phyloP scores from a whole-genome alignment of 2,797 vertebrate genomes.

The Rachycentron canadum region DNA sequence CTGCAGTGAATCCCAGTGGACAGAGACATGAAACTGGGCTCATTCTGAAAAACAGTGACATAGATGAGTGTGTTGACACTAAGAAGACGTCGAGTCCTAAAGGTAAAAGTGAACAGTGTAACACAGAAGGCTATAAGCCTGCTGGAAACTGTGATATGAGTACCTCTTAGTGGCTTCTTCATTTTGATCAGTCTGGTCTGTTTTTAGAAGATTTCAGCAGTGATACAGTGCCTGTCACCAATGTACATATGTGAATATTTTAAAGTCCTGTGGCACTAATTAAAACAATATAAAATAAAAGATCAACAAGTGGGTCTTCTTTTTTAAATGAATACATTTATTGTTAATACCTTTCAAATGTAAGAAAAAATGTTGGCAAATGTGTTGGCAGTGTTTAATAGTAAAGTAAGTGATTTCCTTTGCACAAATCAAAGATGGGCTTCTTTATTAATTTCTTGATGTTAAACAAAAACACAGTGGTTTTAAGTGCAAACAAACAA shows the following conservation, averaged over 20 bases:
- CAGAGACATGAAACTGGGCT: conserved; percentile 6
- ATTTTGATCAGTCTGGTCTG: neutral
- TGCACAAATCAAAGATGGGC: conserved; percentile 51
- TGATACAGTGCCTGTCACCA: neutral
- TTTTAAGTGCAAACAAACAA: conserved; percentile 36
- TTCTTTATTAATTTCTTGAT: conserved; percentile 24
- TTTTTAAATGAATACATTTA: conserved; percentile 75
- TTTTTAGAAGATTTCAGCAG: neutral
- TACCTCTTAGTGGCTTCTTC: neutral
- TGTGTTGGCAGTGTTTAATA: conserved; percentile 75
- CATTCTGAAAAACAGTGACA: conserved; percentile 11
- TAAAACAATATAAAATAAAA: conserved; percentile 24
- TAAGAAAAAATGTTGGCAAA: conserved; percentile 67
- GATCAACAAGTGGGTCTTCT: neutral
- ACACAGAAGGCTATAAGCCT: conserved; percentile 22
- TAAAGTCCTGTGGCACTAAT: neutral
- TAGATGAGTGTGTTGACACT: neutral
- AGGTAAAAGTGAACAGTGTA: conserved; percentile 6
- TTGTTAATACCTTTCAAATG: conserved; percentile 73
- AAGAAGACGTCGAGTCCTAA: conserved; percentile 17
- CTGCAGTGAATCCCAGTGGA: neutral
- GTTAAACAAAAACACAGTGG: conserved; percentile 40
- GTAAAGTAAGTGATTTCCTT: conserved; percentile 60
- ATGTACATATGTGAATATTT: conserved; percentile 48
- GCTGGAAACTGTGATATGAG: conserved; percentile 15